Conservation (phyloP, 2,797 vertebrate species). For the Anguilla megastoma region DNA sequence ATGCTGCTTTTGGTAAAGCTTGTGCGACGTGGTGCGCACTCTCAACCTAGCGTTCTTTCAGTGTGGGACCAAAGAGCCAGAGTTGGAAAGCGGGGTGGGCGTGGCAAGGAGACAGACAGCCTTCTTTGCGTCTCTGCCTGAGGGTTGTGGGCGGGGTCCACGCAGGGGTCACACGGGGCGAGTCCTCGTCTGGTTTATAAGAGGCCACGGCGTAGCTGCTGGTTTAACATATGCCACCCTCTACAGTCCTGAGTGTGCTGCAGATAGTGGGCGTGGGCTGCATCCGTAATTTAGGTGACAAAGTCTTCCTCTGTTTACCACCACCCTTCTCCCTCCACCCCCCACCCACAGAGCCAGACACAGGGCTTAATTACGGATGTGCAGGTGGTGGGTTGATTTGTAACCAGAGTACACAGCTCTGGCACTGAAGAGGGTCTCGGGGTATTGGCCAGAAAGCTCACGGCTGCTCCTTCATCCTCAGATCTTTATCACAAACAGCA, state of each 20-base stretch:
- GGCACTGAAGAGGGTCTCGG: neutral
- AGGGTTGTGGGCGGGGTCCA: neutral
- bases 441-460: neutral
- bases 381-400: neutral
- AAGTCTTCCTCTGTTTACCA: neutral
- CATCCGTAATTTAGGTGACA: conserved; percentile 31
- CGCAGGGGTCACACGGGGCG: neutral
- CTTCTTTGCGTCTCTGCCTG: neutral
- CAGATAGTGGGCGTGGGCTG: neutral
- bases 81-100: neutral
- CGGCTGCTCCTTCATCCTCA: conserved; percentile 2
- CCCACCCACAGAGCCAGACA: neutral
- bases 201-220: neutral
- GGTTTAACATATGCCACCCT: neutral
- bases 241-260: neutral
- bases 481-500: neutral
- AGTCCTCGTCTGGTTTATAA: neutral
- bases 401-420: neutral
- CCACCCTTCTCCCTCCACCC: neutral
- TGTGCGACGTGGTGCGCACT: neutral
- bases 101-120: neutral
- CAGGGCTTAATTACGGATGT: neutral
- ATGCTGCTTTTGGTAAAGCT: neutral
- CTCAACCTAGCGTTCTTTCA: neutral
- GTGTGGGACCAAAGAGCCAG: neutral